phyloP scores from a whole-genome alignment of 2,797 vertebrate genomes.

The Pseudomugil gertrudae region DNA sequence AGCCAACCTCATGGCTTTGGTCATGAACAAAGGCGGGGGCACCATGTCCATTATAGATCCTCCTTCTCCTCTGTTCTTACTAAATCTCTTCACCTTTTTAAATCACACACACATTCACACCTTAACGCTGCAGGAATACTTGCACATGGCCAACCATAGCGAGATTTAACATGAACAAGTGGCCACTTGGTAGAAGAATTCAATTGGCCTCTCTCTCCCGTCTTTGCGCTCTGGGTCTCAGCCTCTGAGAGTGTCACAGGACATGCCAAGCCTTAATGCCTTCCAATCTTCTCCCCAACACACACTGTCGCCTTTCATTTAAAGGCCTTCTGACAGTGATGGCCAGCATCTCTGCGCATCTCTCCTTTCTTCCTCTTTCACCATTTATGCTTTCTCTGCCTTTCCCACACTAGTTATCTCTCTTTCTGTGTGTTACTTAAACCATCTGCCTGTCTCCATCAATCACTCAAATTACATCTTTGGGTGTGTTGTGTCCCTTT shows the following conservation, averaged over 20 bases:
- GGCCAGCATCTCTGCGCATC: constrained; percentile 57
- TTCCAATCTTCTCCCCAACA: constrained; percentile 81
- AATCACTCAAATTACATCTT: constrained; percentile 48
- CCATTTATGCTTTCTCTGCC: constrained; percentile 21
- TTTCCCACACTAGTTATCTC: constrained; percentile 46
- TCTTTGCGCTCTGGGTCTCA: constrained; percentile 30
- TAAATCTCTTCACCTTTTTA: constrained; percentile 68
- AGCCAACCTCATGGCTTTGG: constrained; percentile 60
- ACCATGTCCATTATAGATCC: constrained; percentile 77
- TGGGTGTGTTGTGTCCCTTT: constrained; percentile 11
- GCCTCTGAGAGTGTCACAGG: constrained; percentile 71
- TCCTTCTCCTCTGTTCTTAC: constrained; percentile 70
- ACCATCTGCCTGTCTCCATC: constrained; percentile 54
- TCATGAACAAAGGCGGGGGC: constrained; percentile 75
- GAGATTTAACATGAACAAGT: constrained; percentile 71
- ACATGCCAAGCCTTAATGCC: constrained; percentile 76
- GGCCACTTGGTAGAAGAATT: constrained; percentile 73
- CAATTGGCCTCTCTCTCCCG: constrained; percentile 67
- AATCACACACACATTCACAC: constrained; percentile 35
- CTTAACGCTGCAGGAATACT: constrained; percentile 50
- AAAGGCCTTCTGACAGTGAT: constrained; percentile 68
- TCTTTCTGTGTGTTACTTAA: constrained; percentile 57
- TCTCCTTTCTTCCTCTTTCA: constrained; percentile 31
- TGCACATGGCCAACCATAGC: constrained; percentile 32
- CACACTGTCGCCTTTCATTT: constrained; percentile 80